These are phyloP conservation scores for Borostomias antarcticus DNA, from an alignment of 2,797 vertebrate genomes.

Conservation along the genomic window DNA sequence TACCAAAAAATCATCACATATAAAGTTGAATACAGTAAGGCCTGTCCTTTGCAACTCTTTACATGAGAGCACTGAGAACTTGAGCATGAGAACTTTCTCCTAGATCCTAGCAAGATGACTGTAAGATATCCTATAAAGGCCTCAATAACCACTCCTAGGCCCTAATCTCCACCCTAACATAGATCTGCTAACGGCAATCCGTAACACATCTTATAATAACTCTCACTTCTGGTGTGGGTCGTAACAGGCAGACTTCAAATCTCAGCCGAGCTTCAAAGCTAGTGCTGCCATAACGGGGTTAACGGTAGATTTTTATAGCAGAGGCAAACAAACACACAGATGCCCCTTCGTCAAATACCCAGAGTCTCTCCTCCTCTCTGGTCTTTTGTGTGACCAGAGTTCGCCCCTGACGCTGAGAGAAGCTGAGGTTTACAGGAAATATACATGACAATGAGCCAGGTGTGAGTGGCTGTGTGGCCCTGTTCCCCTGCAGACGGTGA, in stretches of 20 bases:
- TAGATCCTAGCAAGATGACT: background rate
- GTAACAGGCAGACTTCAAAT: background rate
- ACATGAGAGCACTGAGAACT: background rate
- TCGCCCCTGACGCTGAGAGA: conserved; percentile 11
- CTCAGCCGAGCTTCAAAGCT: conserved; percentile 11
- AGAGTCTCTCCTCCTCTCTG: conserved; percentile 18
- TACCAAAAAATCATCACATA: no score
- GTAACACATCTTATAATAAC: conserved; percentile 14
- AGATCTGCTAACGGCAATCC: conserved; percentile 13
- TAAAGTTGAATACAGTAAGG: no score
- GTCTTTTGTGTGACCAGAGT: conserved; percentile 9
- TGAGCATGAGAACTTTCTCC: background rate
- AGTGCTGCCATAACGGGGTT: conserved; percentile 9
- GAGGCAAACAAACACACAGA: conserved; percentile 18
- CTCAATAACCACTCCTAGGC: background rate
- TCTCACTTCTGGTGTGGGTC: conserved; percentile 10
- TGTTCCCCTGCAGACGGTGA: conserved; percentile 51
- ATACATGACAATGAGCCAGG: conserved; percentile 7
- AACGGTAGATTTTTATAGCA: conserved; percentile 18
- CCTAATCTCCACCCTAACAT: conserved; percentile 10
- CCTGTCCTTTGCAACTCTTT: no score
- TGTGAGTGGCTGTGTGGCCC: conserved; percentile 22
- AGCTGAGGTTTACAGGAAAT: conserved; percentile 5
- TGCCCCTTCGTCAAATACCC: conserved; percentile 22
- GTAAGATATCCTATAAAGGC: background rate